phyloP scores from a whole-genome alignment of 2,113 vertebrate genomes.

The Pipa parva region DNA sequence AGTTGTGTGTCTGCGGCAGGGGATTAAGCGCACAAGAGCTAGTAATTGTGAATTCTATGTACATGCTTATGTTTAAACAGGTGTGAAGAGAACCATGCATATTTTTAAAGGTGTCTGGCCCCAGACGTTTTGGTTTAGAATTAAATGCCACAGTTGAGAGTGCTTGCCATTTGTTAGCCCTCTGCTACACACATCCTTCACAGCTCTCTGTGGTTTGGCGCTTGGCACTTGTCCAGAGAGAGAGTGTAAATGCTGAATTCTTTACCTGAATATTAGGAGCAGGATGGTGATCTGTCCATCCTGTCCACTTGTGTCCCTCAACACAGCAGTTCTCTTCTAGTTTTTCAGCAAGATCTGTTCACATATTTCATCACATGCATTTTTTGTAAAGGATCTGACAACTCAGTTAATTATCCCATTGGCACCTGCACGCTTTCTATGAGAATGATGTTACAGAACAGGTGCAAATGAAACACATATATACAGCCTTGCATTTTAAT shows the following conservation, averaged over 20 bases:
- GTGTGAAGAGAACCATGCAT: slow-evolving; percentile 35
- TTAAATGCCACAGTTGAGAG: slow-evolving; percentile 32
- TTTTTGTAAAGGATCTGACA: slow-evolving; percentile 28
- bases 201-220: slow-evolving; percentile 29
- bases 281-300: background rate
- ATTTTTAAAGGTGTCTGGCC: slow-evolving; percentile 40
- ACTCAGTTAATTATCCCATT: slow-evolving; percentile 32
- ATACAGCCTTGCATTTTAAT: slow-evolving; percentile 17
- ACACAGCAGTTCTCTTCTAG: slow-evolving; percentile 30
- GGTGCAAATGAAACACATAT: slow-evolving; percentile 40
- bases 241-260: slow-evolving; percentile 9
- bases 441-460: slow-evolving; percentile 26
- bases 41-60: slow-evolving; percentile 29
- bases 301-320: slow-evolving; percentile 2
- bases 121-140: slow-evolving; percentile 31
- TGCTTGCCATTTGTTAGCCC: slow-evolving; percentile 32
- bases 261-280: slow-evolving; percentile 22
- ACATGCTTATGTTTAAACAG: slow-evolving; percentile 39
- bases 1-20: slow-evolving; percentile 24
- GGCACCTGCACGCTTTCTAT: slow-evolving; percentile 17
- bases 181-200: slow-evolving; percentile 14
- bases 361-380: slow-evolving; percentile 18
- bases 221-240: slow-evolving; percentile 18
- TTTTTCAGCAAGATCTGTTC: slow-evolving; percentile 24
- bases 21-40: slow-evolving; percentile 30